phyloP scores from a whole-genome alignment of 2,113 vertebrate species.

The Corythornis cristatus region DNA sequence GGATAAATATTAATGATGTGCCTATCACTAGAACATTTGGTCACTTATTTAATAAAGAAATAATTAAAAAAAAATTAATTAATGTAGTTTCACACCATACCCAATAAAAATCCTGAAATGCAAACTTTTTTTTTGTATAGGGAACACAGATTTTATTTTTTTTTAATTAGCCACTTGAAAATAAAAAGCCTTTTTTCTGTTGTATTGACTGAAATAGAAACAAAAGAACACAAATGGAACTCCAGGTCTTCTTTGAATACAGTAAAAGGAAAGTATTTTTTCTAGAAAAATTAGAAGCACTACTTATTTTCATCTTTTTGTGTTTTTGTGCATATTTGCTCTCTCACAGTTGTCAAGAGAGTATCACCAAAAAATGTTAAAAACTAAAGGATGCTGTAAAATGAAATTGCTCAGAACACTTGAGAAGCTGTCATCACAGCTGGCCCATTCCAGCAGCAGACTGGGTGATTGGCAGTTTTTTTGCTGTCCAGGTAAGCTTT shows the following conservation, averaged over 20 bases:
- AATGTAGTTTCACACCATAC: background rate
- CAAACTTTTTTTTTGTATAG: background rate
- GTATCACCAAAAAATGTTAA: background rate
- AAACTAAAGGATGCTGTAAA: background rate
- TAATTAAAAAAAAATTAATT: background rate
- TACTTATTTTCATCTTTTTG: no score
- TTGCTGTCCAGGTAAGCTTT: no score
- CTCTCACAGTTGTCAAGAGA: background rate
- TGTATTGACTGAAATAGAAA: background rate
- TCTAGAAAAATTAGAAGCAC: background rate
- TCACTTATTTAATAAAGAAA: background rate
- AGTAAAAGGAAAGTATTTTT: background rate
- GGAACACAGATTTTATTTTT: background rate
- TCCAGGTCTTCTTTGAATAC: background rate
- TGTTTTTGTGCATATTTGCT: fast-evolving
- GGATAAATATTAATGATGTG: background rate
- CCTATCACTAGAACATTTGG: background rate
- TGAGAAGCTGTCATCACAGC: no score
- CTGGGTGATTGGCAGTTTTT: no score
- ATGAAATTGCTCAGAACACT: background rate
- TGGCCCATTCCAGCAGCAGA: no score
- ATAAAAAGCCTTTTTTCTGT: background rate
- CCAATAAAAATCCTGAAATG: background rate
- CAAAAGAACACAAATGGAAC: fast-evolving
- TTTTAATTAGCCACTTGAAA: background rate